A percentile compares a stretch with the other conserved stretches of the same genome.
phyloP scores from a whole-genome alignment of 2,888 invertebrate species.

The Aproaerema taeniolella region DNA sequence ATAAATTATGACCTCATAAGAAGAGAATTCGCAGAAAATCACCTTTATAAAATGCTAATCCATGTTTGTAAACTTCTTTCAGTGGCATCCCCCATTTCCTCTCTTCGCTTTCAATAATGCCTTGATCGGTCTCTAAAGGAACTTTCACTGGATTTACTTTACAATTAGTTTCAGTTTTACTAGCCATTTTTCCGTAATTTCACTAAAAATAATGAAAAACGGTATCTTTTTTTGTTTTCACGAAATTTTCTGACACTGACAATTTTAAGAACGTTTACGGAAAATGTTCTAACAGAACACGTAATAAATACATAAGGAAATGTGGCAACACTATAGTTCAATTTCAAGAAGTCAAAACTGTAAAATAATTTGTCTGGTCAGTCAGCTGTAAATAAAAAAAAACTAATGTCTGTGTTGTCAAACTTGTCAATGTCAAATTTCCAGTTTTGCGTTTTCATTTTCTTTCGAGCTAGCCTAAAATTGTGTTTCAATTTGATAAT shows the following conservation, averaged over 20 bases:
- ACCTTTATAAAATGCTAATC: constrained; percentile 96
- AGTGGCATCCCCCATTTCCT: constrained; percentile 83
- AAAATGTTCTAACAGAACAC: not conserved
- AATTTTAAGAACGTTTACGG: not conserved
- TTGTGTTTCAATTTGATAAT: too few relatives aligned
- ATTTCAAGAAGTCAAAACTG: too few relatives aligned
- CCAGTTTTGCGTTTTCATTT: too few relatives aligned
- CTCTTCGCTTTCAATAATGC: constrained; percentile 66
- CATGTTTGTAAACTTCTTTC: constrained; percentile 91
- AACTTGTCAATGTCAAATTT: too few relatives aligned
- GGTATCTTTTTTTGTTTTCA: constrained; percentile 2
- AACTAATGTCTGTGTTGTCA: too few relatives aligned
- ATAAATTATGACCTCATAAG: too few relatives aligned
- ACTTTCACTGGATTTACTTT: constrained; percentile 62
- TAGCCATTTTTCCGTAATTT: constrained; percentile 45
- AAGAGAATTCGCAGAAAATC: too few relatives aligned
- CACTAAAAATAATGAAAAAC: constrained; percentile 1
- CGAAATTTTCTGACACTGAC: constrained; percentile 5
- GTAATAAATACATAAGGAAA: not conserved
- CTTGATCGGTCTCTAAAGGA: constrained; percentile 66
- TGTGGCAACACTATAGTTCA: not conserved
- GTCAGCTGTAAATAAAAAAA: too few relatives aligned
- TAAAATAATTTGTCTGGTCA: too few relatives aligned
- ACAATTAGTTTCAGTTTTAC: constrained; percentile 39
- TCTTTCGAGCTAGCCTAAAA: too few relatives aligned